These are phyloP conservation scores for Pygmarrhopalites habei DNA, from an alignment of 1,140 invertebrate genomes.

Conservation along the genomic window DNA sequence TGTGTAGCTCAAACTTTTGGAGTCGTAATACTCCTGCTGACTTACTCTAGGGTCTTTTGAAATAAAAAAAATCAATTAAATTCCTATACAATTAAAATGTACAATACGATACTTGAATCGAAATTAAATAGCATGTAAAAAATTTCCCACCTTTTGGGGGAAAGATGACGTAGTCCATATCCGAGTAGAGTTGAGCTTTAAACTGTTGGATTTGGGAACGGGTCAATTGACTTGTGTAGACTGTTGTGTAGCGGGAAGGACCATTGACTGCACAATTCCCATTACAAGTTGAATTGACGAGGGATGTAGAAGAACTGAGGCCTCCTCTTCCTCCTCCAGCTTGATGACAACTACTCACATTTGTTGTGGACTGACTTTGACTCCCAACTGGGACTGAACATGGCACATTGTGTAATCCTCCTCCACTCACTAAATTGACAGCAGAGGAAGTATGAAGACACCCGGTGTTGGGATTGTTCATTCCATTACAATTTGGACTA, in stretches of 20 bases:
- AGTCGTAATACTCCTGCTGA: constrained; percentile 80
- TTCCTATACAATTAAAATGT: too few relatives aligned
- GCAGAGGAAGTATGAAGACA: background rate
- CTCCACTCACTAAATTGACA: background rate
- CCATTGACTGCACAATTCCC: background rate
- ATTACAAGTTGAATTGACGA: background rate
- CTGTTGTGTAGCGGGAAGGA: constrained; percentile 46
- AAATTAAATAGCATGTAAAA: too few relatives aligned
- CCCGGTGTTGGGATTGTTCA: background rate
- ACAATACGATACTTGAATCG: too few relatives aligned
- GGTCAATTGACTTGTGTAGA: constrained; percentile 60
- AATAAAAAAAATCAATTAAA: too few relatives aligned
- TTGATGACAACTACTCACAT: background rate
- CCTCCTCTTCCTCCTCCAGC: constrained; percentile 14
- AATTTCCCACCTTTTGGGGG: constrained; percentile 58
- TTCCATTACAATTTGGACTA: background rate
- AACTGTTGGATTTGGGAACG: constrained; percentile 70
- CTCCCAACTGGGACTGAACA: too few relatives aligned
- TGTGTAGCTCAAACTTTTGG: constrained; percentile 58
- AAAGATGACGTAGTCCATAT: constrained; percentile 83
- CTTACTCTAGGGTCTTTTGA: constrained; percentile 79
- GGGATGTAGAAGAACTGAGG: constrained; percentile 44
- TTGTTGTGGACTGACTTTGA: background rate
- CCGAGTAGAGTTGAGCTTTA: constrained; percentile 76
- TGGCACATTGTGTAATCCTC: too few relatives aligned